These are phyloP conservation scores for Martes flavigula DNA, from an alignment of 2,797 vertebrate genomes.

Conservation along the genomic window DNA sequence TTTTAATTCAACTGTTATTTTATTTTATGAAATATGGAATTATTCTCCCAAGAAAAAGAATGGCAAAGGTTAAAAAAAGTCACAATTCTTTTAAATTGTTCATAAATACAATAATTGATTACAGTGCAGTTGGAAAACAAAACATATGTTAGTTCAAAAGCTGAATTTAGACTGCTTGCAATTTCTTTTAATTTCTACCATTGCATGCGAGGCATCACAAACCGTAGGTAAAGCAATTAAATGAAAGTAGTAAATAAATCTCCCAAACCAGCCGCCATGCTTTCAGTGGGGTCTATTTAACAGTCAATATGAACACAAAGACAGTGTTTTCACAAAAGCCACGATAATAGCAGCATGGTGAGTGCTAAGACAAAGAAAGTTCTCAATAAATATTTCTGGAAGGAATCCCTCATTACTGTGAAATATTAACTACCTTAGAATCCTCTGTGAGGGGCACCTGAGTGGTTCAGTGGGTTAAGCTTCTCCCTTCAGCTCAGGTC, in stretches of 20 bases:
- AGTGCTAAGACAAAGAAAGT: neutral
- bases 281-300: neutral
- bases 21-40: slow-evolving; percentile 49
- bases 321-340: neutral
- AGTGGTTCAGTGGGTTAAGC: too few relatives aligned
- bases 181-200: slow-evolving; percentile 37
- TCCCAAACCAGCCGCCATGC: neutral
- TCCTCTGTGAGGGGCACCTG: neutral
- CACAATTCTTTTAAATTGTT: slow-evolving; percentile 57
- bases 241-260: neutral
- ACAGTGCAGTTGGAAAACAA: slow-evolving; percentile 53
- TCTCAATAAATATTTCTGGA: neutral
- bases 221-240: neutral
- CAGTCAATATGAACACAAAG: neutral
- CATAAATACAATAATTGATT: slow-evolving; percentile 59
- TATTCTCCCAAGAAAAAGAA: slow-evolving; percentile 54
- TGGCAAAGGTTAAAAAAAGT: slow-evolving; percentile 47
- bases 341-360: neutral
- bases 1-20: neutral
- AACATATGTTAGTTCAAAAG: slow-evolving; percentile 59
- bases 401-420: neutral
- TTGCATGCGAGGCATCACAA: neutral
- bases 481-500: too few relatives aligned
- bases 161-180: neutral
- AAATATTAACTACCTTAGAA: neutral